Evolutionary conservation across 2,888 invertebrate genomes (phyloP).

Genomic region (Helleia helle): DNA sequence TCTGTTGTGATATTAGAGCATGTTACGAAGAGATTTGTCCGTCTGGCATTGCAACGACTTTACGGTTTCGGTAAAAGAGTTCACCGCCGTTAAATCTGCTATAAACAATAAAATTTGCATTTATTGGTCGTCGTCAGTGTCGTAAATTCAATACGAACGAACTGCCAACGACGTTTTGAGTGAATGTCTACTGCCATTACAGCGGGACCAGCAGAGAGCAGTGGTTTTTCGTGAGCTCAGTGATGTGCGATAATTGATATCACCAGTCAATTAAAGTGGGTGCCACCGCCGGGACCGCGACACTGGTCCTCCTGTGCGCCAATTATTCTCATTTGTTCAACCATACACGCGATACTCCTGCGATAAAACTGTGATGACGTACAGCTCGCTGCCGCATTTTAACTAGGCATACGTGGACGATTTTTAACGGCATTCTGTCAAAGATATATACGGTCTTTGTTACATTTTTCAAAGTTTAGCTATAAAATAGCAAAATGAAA

Average conservation of each 20-base stretch:
- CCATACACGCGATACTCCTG: conserved; percentile 37
- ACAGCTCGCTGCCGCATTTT: neutral
- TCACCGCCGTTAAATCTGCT: conserved; percentile 65
- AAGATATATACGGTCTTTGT: too few relatives aligned
- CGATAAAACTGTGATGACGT: conserved; percentile 17
- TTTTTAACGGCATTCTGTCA: neutral
- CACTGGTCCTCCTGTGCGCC: conserved; percentile 38
- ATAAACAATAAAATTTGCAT: conserved; percentile 74
- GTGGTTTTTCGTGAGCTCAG: conserved; percentile 48
- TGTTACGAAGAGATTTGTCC: conserved; percentile 34
- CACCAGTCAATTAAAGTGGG: conserved; percentile 59
- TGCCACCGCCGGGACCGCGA: conserved; percentile 37
- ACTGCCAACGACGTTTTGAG: conserved; percentile 66
- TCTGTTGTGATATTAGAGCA: neutral
- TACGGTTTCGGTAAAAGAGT: conserved; percentile 64
- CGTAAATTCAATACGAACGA: conserved; percentile 61
- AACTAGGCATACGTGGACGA: neutral
- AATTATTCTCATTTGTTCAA: conserved; percentile 58
- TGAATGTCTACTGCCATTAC: conserved; percentile 58
- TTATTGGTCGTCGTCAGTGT: conserved; percentile 66
- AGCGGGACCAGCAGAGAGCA: conserved; percentile 36
- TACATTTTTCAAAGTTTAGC: too few relatives aligned
- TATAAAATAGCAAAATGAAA: too few relatives aligned
- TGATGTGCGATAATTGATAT: conserved; percentile 61
- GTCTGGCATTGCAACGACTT: conserved; percentile 42